Evolutionary conservation across 2,888 invertebrate genomes (phyloP), one percentile per base, ranked within the genome.

Genomic region (Pilophorus perplexus): DNA sequence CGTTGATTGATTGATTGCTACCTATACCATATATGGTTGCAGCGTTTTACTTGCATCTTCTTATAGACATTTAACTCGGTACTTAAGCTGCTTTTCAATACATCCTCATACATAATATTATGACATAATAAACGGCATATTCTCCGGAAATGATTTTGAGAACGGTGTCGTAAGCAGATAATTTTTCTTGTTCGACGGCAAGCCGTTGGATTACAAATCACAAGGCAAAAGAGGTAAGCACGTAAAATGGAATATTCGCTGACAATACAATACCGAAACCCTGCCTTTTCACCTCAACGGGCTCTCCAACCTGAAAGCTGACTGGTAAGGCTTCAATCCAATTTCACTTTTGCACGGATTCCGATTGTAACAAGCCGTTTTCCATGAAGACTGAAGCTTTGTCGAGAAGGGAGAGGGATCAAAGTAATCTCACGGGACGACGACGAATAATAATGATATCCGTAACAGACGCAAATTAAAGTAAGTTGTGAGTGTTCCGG

Each of bases 311-410:
- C n/a, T 33, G 6, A 33, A 8, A 6, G 33, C 33, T 33, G n/a
- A 33, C 52, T 52, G 46, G 46, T 66, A 66, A 66, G 66, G 66
- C 59, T 66, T 66, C 66, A 66, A 59, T 66, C 66, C 66, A 66
- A 66, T 66, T 66, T 66, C 40, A 44, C 66, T 66, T n/a, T 66
- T 66, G 55, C 66, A 66, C 42, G 66, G 66, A 57, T 57, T 66
- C 66, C 46, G 66, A 66, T 64, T 64, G 52, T 64, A 33, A 62
- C n/a, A 42, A 28, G 23, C 62, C 59, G 38, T 59, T 59, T 38
- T 33, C 33, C 33, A n/a, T n/a, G n/a, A n/a, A n/a, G 12, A 10
- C 33, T 8, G 33, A 33, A 33, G 12, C 33, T 12, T 33, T 33
- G 6, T 33, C 33, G 6, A 6, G n/a, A n/a, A n/a, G n/a, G n/a